Evolutionary conservation across 2,797 vertebrate genomes (phyloP).

Genomic region (Atherinosoma microstoma): DNA sequence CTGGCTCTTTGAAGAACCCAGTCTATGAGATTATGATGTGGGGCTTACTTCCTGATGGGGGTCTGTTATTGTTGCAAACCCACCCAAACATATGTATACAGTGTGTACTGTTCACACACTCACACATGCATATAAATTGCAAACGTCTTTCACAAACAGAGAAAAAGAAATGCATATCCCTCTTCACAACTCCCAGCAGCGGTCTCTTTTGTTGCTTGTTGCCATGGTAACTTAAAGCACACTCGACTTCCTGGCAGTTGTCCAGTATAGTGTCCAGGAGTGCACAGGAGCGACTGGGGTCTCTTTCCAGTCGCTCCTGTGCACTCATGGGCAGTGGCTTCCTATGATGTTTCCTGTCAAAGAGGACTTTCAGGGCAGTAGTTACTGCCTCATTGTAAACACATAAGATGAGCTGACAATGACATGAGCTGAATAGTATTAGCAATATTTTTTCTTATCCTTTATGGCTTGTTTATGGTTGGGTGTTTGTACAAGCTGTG

Average conservation of each 20-base stretch:
- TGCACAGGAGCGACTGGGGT: conserved; percentile 23
- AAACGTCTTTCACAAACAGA: not conserved
- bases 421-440: not conserved
- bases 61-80: conserved; percentile 42
- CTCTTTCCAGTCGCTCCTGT: conserved; percentile 63
- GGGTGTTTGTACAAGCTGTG: conserved; percentile 6
- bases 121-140: not conserved
- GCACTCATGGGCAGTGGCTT: conserved; percentile 71
- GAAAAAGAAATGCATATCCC: not conserved
- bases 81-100: conserved; percentile 12
- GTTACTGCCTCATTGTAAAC: conserved; percentile 26
- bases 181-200: conserved; percentile 9
- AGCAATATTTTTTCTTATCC: not conserved
- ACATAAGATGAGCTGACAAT: not conserved
- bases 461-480: conserved; percentile 34
- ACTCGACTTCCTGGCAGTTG: conserved; percentile 37
- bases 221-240: conserved; percentile 65
- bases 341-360: conserved; percentile 76
- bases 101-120: not conserved
- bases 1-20: conserved; percentile 71
- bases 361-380: conserved; percentile 25
- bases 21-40: conserved; percentile 67
- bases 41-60: conserved; percentile 62
- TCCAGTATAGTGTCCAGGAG: conserved; percentile 9
- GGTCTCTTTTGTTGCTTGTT: conserved; percentile 40